Percentiles rank a stretch among this genome's conserved stretches.
Conservation (phyloP, 2,113 vertebrate species). For the Recurvirostra avosetta region DNA sequence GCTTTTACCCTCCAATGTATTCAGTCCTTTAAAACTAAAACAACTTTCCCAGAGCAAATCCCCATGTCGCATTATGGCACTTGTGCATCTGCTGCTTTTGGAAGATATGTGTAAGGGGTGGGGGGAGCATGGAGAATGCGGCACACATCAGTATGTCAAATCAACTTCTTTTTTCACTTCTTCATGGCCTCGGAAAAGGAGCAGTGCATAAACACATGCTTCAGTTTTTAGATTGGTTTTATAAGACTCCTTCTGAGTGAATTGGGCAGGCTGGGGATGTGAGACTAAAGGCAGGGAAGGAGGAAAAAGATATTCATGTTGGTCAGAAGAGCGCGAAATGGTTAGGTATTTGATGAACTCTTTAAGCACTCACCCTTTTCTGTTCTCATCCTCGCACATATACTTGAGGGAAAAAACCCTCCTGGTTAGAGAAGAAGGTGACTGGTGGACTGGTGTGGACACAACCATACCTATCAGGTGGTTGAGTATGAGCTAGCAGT, state of each 20-base stretch:
- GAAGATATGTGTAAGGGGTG: neutral
- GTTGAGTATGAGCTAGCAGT: neutral
- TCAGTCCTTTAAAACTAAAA: neutral
- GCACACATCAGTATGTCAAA: neutral
- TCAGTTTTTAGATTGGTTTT: neutral
- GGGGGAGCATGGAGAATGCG: neutral
- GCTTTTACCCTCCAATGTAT: neutral
- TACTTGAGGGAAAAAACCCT: neutral
- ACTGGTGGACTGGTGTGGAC: neutral
- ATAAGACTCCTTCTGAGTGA: neutral
- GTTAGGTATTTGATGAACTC: neutral
- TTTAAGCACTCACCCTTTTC: neutral
- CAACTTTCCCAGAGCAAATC: neutral
- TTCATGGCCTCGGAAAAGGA: neutral
- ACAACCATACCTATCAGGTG: neutral
- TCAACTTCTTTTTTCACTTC: neutral
- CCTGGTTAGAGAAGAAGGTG: neutral
- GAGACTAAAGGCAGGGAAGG: neutral
- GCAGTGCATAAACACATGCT: neutral
- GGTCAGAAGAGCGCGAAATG: neutral
- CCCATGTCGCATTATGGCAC: neutral
- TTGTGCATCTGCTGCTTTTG: neutral
- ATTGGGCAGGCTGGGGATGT: neutral
- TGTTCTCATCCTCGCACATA: rapidly evolving
- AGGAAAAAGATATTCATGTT: neutral